Percentiles rank a stretch among this genome's conserved stretches.
Conservation (phyloP, 1,140 invertebrate species). For the Philotrypesis tridentata region DNA sequence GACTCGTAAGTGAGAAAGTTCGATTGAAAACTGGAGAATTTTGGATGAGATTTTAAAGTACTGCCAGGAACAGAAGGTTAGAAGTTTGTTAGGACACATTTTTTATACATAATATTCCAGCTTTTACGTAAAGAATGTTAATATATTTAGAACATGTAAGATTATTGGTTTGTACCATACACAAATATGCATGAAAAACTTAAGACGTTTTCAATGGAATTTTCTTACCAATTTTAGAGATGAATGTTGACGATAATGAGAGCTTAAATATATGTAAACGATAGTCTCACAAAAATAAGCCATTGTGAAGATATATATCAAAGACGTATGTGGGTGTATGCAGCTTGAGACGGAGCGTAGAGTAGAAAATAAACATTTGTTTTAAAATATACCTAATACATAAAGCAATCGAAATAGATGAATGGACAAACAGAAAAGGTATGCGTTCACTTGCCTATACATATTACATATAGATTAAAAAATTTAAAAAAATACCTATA, state of each 20-base stretch:
- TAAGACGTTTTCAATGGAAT: conserved; percentile 29
- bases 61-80: background rate
- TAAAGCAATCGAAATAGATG: conserved; percentile 37
- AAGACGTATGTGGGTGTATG: conserved; percentile 49
- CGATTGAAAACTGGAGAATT: conserved; percentile 31
- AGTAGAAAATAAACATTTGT: conserved; percentile 18
- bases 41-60: background rate
- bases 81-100: background rate
- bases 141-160: background rate
- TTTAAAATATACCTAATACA: background rate
- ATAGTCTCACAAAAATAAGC: conserved; percentile 73
- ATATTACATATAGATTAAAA: conserved; percentile 37
- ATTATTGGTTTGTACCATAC: background rate
- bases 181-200: background rate
- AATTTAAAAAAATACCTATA: background rate
- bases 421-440: background rate
- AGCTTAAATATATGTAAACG: conserved; percentile 23
- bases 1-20: background rate
- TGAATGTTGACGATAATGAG: conserved; percentile 38
- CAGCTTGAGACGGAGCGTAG: conserved; percentile 44
- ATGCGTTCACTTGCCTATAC: conserved; percentile 19
- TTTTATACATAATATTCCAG: background rate
- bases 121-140: background rate
- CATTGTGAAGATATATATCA: conserved; percentile 55
- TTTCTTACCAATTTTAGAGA: conserved; percentile 4